A percentile compares a stretch with the other conserved stretches of the same genome.
Evolutionary conservation across 2,888 invertebrate genomes (phyloP).

Genomic region (Heliconius aoede): DNA sequence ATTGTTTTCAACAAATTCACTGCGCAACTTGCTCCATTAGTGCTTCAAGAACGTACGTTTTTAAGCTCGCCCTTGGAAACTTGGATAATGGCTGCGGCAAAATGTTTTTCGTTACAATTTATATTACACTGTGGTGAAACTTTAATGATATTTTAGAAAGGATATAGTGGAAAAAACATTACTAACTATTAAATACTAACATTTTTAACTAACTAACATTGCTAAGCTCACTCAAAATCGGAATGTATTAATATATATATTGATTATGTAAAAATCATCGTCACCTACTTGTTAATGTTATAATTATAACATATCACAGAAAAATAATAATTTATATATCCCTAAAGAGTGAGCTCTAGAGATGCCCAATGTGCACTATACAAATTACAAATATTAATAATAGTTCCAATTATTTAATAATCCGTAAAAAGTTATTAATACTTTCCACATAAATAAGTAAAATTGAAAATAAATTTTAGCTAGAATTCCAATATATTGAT

Average conservation of each 20-base stretch:
- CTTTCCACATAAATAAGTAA: no score
- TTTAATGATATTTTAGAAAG: conserved; percentile 39
- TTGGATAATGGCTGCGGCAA: conserved; percentile 43
- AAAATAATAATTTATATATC: not conserved
- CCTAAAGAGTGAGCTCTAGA: no score
- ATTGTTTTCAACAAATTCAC: conserved; percentile 34
- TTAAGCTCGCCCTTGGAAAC: conserved; percentile 45
- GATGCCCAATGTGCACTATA: no score
- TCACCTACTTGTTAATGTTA: not conserved
- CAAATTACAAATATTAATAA: no score
- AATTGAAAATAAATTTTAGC: no score
- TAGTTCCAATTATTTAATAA: not conserved
- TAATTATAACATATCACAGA: no score
- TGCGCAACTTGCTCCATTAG: conserved; percentile 47
- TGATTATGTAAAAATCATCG: no score
- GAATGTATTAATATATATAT: not conserved
- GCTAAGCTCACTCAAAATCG: not conserved
- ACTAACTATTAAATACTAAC: no score
- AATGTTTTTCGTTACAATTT: conserved; percentile 47
- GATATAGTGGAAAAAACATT: conserved; percentile 34
- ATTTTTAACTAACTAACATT: no score
- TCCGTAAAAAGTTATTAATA: no score
- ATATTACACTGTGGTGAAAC: conserved; percentile 37
- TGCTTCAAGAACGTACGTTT: conserved; percentile 42
- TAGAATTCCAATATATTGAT: not conserved